Percentiles rank a stretch among this genome's conserved stretches.
These are phyloP conservation scores for Odontesthes bonariensis DNA, from an alignment of 2,113 vertebrate genomes.

Conservation along the genomic window DNA sequence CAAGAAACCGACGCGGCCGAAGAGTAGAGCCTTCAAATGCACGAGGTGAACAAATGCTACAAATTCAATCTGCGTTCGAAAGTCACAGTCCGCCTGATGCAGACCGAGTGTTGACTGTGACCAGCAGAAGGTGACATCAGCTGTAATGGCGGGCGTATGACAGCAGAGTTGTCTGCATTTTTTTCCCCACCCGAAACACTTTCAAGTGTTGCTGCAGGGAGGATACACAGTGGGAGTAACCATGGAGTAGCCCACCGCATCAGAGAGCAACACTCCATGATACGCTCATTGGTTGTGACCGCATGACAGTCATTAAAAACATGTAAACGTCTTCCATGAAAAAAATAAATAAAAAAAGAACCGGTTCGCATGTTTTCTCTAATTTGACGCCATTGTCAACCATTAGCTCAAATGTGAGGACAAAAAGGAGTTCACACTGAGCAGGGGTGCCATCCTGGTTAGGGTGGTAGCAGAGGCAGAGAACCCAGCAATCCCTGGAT, in stretches of 20 bases:
- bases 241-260: not conserved
- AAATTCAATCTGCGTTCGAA: slow-evolving; percentile 23
- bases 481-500: not conserved
- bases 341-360: too few relatives aligned
- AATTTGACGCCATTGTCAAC: too few relatives aligned
- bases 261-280: too few relatives aligned
- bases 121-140: not conserved
- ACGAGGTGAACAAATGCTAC: slow-evolving; percentile 7
- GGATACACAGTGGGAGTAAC: not conserved
- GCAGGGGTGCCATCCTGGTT: not conserved
- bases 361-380: too few relatives aligned
- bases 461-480: too few relatives aligned
- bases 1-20: not conserved
- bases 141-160: too few relatives aligned
- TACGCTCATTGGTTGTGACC: too few relatives aligned
- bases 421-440: too few relatives aligned
- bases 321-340: too few relatives aligned
- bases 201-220: not conserved
- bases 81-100: slow-evolving; percentile 13
- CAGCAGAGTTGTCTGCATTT: not conserved
- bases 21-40: slow-evolving; percentile 7
- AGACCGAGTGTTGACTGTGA: not conserved
- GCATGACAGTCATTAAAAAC: too few relatives aligned
- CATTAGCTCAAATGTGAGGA: too few relatives aligned
- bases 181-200: not conserved